Evolutionary conservation across 1,140 invertebrate genomes (phyloP), one percentile per base, ranked within the genome.

Genomic region (Drosophila murphyi): DNA sequence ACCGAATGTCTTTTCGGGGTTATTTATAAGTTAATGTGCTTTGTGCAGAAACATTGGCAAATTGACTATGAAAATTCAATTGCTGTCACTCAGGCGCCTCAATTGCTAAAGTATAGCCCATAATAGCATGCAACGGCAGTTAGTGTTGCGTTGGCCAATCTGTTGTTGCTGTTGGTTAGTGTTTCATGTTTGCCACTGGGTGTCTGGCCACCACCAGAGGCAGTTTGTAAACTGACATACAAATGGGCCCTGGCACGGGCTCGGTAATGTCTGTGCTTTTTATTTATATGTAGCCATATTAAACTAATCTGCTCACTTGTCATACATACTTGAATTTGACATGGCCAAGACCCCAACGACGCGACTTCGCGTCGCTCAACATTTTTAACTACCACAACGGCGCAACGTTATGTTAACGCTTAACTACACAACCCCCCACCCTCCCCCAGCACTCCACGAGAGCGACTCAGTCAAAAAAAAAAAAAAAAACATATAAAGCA

Each of bases 281-380:
- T 32, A 35, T 37, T 52, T 55, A 34, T 5, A 59, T 59, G 51
- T 51, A 12, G 54, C 62, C 35, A 39, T 39, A 47, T 60, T 43
- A 31, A 39, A 34, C 56, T 55, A 68, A 73, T 69, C 56, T 34
- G 47, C 37, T 37, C 54, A 68, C 65, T 68, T 59, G 65, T 69
- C 57, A 61, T 54, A 61, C 45, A 34, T 34, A 70, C 63, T 45
- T n/a, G 34, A 34, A 37, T 63, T 71, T 72, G 75, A 71, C 62
- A 69, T 70, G 82, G 70, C 75, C 78, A 75, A 82, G 82, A 87
- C 82, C 82, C 78, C 82, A 67, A 67, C 80, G 43, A 39, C 39
- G 59, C 62, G 10, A 43, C 80, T 43, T 48, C 45, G 59, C 80
- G 48, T 48, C 45, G 59, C 50, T 47, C 32, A 28, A 29, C 39